Evolutionary conservation across 2,113 vertebrate genomes (phyloP).

Genomic region (Mustela nigripes): DNA sequence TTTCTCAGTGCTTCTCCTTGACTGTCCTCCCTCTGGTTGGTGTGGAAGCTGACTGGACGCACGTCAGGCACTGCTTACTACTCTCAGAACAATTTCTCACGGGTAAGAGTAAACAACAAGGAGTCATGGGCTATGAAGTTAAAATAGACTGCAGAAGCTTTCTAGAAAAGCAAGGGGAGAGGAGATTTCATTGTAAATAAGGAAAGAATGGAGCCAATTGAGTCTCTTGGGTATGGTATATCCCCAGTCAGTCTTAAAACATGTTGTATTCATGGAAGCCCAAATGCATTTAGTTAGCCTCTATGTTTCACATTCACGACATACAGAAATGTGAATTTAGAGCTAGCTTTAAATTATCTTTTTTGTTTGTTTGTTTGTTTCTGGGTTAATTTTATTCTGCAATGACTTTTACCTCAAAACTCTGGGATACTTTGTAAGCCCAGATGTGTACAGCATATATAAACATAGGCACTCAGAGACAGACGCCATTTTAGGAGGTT

Average conservation of each 20-base stretch:
- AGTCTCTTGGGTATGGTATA: background rate
- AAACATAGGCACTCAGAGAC: background rate
- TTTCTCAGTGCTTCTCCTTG: background rate
- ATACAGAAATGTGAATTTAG: background rate
- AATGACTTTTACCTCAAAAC: conserved; percentile 10
- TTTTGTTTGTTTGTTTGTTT: conserved; percentile 26
- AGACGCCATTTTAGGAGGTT: background rate
- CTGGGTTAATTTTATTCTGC: background rate
- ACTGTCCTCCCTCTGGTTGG: background rate
- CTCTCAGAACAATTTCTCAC: conserved; percentile 34
- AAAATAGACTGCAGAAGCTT: background rate
- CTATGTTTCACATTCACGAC: background rate
- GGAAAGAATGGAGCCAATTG: background rate
- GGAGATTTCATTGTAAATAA: conserved; percentile 25
- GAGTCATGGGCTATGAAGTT: background rate
- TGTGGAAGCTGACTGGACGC: background rate
- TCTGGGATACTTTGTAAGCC: background rate
- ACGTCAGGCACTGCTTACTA: background rate
- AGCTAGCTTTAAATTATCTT: conserved; percentile 17
- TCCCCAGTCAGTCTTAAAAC: conserved; percentile 2
- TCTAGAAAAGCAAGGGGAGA: conserved; percentile 24
- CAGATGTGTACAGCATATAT: background rate
- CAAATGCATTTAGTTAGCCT: conserved; percentile 17
- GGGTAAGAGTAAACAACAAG: background rate
- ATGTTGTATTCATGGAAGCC: conserved; percentile 13